These are phyloP conservation scores for Pseudococcus longispinus DNA, from an alignment of 2,888 invertebrate species.

Conservation along the genomic window DNA sequence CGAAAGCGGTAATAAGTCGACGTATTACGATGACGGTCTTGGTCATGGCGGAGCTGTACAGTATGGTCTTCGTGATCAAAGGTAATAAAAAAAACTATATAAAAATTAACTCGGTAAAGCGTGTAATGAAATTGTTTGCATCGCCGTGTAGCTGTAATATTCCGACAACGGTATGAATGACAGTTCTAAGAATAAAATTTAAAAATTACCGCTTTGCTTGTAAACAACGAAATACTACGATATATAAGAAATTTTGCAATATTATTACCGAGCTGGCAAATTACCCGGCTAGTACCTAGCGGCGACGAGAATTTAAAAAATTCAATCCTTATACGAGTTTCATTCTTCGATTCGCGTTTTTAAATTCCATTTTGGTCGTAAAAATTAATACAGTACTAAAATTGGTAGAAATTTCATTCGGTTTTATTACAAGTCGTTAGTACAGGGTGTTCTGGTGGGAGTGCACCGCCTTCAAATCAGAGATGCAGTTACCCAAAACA, in stretches of 20 bases:
- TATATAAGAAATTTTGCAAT: background rate
- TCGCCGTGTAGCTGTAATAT: background rate
- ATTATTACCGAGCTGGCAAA: background rate
- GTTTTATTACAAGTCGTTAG: no score
- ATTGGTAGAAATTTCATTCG: background rate
- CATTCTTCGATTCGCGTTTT: background rate
- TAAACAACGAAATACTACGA: background rate
- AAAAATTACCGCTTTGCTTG: conserved; percentile 32
- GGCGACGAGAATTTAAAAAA: background rate
- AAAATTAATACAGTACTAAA: conserved; percentile 2
- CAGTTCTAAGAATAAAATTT: conserved; percentile 3
- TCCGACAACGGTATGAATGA: background rate
- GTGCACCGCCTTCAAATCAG: no score
- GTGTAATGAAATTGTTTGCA: conserved; percentile 33
- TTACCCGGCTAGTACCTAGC: background rate
- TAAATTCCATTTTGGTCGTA: conserved; percentile 2
- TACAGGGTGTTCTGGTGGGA: no score
- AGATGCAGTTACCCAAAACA: no score
- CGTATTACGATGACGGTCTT: conserved; percentile 72
- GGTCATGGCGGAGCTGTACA: conserved; percentile 63
- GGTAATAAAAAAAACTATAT: conserved; percentile 58
- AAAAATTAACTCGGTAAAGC: background rate
- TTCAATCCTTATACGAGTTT: background rate
- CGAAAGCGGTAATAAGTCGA: conserved; percentile 73
- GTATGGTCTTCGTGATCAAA: conserved; percentile 60